Evolutionary conservation across 2,888 invertebrate genomes (phyloP).

Genomic region (Blera fallax): DNA sequence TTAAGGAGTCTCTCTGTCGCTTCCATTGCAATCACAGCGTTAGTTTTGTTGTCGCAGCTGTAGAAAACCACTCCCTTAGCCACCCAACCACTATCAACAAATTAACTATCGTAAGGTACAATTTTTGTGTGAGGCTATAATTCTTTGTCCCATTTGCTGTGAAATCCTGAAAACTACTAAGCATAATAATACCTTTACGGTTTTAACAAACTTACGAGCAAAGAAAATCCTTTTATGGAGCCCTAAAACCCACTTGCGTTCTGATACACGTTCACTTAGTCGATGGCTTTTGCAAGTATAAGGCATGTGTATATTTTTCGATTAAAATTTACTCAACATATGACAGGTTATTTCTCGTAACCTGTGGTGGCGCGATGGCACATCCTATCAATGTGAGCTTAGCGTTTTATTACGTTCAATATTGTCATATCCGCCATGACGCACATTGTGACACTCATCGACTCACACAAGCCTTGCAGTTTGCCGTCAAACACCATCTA

Average conservation of each 20-base stretch:
- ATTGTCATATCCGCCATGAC: constrained; percentile 39
- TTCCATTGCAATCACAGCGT: too few species aligned
- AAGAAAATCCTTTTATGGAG: not conserved
- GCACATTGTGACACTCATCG: constrained; percentile 24
- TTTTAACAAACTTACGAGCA: too few species aligned
- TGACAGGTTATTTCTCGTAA: constrained; percentile 25
- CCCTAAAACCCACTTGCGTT: not conserved
- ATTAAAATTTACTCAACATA: constrained; percentile 12
- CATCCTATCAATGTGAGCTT: constrained; percentile 31
- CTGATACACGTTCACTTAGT: constrained; percentile 6
- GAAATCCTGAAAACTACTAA: not conserved
- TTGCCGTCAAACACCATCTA: not conserved
- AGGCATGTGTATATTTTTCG: constrained; percentile 24
- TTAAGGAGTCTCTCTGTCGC: too few species aligned
- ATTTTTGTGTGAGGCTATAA: not conserved
- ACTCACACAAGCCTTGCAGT: not conserved
- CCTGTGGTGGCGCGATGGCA: constrained; percentile 7
- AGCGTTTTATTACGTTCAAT: constrained; percentile 48
- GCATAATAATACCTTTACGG: not conserved
- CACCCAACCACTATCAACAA: too few species aligned
- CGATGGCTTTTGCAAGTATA: not conserved
- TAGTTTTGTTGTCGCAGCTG: too few species aligned
- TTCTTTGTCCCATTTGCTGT: not conserved
- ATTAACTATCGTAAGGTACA: too few species aligned
- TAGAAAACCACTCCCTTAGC: too few species aligned